Evolutionary conservation across 1,140 invertebrate genomes (phyloP), one percentile per base, ranked within the genome.

Genomic region (Physella acuta): DNA sequence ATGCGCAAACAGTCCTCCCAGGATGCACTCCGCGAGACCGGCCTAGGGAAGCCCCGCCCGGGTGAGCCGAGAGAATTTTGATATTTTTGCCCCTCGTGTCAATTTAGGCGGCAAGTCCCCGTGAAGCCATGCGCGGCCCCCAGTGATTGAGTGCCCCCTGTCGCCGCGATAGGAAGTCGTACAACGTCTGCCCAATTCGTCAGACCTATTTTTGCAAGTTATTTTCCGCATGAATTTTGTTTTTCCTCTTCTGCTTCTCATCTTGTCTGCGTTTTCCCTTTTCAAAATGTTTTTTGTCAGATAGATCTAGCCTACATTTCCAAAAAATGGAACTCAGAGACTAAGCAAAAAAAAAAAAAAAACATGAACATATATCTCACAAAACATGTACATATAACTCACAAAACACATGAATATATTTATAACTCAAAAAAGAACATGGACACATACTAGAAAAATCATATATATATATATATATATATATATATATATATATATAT

Each of bases 71-170:
- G n/a, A 44, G 44, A 64, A 64, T 49, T 64, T 39, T 52, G 39
- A 64, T 64, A 64, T 64, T 64, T 64, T 64, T 64, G 62, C 62
- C 62, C 62, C 62, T 51, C 62, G 26, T 64, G 62, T 64, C 62
- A 64, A 64, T 64, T 64, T 64, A 49, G 51, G 39, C 62, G 17
- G 26, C 31, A 33, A 51, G 62, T 33, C 62, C 30, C 16, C 28
- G 52, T 37, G 62, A 64, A 64, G 62, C 62, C 62, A 30, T 64
- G 62, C 62, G 39, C 39, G 34, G 62, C 49, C 44, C 62, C 62
- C 26, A 37, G n/a, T 64, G 62, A 64, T 64, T 64, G 62, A 64
- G 52, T 39, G 28, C 39, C 26, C 16, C 39, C 62, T 51, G 39
- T 52, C 62, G 49, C 20, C 62, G 62, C 52, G 62, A 64, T 64